These are phyloP conservation scores for Melozone crissalis DNA, from an alignment of 2,113 vertebrate species.

Conservation along the genomic window DNA sequence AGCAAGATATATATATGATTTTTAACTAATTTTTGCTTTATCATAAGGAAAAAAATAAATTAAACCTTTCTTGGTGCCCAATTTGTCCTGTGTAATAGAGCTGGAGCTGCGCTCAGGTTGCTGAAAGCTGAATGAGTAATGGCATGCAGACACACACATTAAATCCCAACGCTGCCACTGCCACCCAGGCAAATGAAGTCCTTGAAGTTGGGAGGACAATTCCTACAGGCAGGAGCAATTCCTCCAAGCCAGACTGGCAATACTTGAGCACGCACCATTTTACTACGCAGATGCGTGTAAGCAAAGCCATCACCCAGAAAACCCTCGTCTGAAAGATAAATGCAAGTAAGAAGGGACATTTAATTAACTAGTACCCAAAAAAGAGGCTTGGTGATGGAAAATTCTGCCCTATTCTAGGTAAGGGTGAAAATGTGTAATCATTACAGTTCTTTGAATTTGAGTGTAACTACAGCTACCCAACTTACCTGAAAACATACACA, in stretches of 20 bases:
- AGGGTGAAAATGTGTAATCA: neutral
- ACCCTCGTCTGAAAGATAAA: neutral
- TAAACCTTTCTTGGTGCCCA: neutral
- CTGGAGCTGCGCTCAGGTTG: neutral
- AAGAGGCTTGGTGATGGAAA: neutral
- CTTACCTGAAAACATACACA: neutral
- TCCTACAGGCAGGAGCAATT: neutral
- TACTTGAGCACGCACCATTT: neutral
- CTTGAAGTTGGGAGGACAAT: conserved; percentile 3
- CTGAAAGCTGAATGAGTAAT: neutral
- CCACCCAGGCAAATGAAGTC: conserved; percentile 22
- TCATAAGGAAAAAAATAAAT: neutral
- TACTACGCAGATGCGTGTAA: neutral
- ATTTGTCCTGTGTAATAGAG: neutral
- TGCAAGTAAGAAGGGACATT: neutral
- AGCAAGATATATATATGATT: neutral
- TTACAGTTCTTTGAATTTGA: neutral
- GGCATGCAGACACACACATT: neutral
- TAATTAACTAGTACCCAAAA: conserved; percentile 16
- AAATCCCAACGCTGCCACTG: neutral
- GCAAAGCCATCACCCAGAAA: conserved; percentile 25
- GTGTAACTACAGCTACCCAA: neutral
- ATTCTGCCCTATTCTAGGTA: neutral
- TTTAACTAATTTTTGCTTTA: conserved; percentile 15
- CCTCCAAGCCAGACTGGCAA: neutral